Evolutionary conservation across 2,113 vertebrate genomes (phyloP), one percentile per base, ranked within the genome.

Genomic region (Nibea coibor): DNA sequence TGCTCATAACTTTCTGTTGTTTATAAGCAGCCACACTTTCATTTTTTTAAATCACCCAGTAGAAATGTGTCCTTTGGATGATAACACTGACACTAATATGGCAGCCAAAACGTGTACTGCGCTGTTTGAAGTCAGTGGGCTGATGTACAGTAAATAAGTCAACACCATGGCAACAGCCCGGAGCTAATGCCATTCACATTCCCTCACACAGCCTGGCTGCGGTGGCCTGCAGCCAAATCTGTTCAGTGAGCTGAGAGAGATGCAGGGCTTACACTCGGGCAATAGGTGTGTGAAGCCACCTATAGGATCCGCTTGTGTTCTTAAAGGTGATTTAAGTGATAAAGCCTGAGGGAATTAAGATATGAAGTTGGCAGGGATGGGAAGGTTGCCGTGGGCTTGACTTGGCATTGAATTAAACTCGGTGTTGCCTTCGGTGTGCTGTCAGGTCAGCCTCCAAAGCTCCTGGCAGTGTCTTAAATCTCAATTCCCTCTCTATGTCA

Each of bases 111-210:
- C 1, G 8, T 68, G 75, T 51, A 53, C 45, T 63, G 68, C 45
- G 20, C 81, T 83, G 82, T 85, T 90, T 91, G 78, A 91, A 89
- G 89, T 82, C 86, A 88, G 78, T 76, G 72, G 83, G 81, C 82
- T 86, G 84, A 91, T 85, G 75, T 88, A 89, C 90, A 87, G 83
- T 92, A 94, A 91, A 92, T 91, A 91, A 90, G 82, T 88, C 69
- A 85, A 89, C 83, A 81, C 87, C 88, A 91, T 91, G 87, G 88
- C 82, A 91, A 90, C 91, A 87, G 91, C 86, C 78, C 4, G 56
- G 67, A 82, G 82, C 87, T 75, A 88, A 85, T 87, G 75, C 78
- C 76, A 86, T 86, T 90, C 82, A 89, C 78, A 80, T 81, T 83
- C 80, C 61, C 74, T 82, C 73, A 53, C 72, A 72, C 67, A 83